phyloP scores from a whole-genome alignment of 1,140 invertebrate species.

The Gyrodactylus salaris region DNA sequence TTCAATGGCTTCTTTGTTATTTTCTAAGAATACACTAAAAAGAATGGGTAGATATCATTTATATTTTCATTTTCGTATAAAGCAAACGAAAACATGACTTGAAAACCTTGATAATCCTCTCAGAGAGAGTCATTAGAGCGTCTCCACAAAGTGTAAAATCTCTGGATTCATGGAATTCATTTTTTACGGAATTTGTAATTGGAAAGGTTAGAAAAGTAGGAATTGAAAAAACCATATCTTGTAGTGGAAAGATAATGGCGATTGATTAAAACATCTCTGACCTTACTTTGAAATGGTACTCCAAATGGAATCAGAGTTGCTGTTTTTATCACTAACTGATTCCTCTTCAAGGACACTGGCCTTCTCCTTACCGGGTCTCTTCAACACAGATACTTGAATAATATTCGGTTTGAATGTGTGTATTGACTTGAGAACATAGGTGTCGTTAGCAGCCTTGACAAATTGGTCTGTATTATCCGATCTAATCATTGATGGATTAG shows the following conservation, averaged over 20 bases:
- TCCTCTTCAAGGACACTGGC: not conserved
- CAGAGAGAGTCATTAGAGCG: too few relatives aligned
- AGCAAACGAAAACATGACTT: too few relatives aligned
- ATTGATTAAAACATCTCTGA: not conserved
- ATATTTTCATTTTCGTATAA: too few relatives aligned
- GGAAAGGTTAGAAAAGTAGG: conserved; percentile 1
- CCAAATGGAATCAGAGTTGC: not conserved
- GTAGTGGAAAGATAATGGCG: not conserved
- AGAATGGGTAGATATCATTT: too few relatives aligned
- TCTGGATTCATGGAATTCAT: too few relatives aligned
- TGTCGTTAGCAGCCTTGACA: not conserved
- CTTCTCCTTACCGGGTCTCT: not conserved
- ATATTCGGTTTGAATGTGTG: conserved; percentile 7
- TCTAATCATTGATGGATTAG: not conserved
- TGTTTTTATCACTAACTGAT: not conserved
- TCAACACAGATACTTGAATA: not conserved
- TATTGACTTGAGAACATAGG: not conserved
- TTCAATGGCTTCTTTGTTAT: not conserved
- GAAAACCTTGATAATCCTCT: too few relatives aligned
- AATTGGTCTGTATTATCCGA: not conserved
- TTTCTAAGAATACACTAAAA: too few relatives aligned
- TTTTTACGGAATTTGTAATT: too few relatives aligned
- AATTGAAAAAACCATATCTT: not conserved
- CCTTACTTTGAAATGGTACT: not conserved
- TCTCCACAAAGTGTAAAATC: too few relatives aligned